These are phyloP conservation scores for Stegodyphus dumicola DNA, from an alignment of 1,140 invertebrate species.

Conservation along the genomic window DNA sequence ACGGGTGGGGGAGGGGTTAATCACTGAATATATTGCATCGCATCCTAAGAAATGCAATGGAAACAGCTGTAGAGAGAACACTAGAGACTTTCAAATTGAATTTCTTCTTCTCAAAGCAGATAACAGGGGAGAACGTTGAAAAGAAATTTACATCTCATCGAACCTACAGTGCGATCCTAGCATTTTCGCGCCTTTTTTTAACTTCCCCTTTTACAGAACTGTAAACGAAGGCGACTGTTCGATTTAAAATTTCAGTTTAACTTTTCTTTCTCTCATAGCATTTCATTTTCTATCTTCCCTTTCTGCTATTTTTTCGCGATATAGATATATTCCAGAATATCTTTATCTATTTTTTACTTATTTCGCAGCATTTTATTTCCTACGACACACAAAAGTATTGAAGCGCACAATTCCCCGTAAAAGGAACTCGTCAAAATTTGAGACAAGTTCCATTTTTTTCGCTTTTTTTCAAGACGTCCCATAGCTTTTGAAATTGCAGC, in stretches of 20 bases:
- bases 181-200: slow-evolving; percentile 34
- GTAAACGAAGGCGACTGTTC: slow-evolving; percentile 31
- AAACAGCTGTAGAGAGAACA: background rate
- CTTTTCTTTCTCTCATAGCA: slow-evolving; percentile 21
- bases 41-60: too few species aligned
- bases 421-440: slow-evolving; percentile 36
- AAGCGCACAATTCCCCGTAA: slow-evolving; percentile 37
- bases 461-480: slow-evolving; percentile 27
- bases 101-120: background rate
- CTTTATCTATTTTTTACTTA: slow-evolving; percentile 19
- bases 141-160: slow-evolving; percentile 31
- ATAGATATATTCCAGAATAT: slow-evolving; percentile 44
- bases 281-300: slow-evolving; percentile 47
- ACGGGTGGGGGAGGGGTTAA: too few species aligned
- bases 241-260: slow-evolving; percentile 56
- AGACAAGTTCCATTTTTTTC: slow-evolving; percentile 43
- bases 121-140: background rate
- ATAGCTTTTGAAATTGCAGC: slow-evolving; percentile 53
- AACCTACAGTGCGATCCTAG: slow-evolving; percentile 46
- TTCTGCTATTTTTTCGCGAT: slow-evolving; percentile 3
- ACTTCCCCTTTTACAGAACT: background rate
- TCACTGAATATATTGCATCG: too few species aligned
- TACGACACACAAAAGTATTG: slow-evolving; percentile 33
- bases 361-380: slow-evolving; percentile 48
- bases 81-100: background rate